Conservation (phyloP, 2,888 invertebrate species). For the Schrankia costaestrigalis region DNA sequence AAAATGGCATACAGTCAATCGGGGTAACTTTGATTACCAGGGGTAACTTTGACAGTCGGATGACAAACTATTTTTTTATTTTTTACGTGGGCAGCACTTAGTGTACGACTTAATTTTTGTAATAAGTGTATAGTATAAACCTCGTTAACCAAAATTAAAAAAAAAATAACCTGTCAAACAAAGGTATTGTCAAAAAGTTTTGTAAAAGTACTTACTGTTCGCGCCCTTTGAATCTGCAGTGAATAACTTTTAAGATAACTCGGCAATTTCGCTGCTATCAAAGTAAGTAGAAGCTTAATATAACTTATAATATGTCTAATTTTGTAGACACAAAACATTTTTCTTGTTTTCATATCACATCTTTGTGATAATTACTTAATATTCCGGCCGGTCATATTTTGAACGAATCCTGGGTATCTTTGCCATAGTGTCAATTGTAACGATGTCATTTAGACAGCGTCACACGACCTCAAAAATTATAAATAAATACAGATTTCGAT, state of each 20-base stretch:
- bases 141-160: neutral
- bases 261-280: constrained; percentile 5
- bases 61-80: neutral
- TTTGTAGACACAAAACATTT: too few relatives aligned
- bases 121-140: neutral
- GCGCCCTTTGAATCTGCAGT: neutral
- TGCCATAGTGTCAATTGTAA: too few relatives aligned
- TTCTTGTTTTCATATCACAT: constrained; percentile 2
- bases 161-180: constrained; percentile 3
- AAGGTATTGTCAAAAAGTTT: constrained; percentile 3
- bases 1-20: neutral
- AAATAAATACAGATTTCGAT: too few relatives aligned
- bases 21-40: constrained; percentile 1
- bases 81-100: neutral
- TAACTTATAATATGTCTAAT: constrained; percentile 1
- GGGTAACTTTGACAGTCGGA: constrained; percentile 2
- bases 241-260: constrained; percentile 5
- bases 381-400: neutral
- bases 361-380: constrained; percentile 1
- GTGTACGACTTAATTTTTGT: neutral
- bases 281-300: constrained; percentile 5
- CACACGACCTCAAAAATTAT: too few relatives aligned
- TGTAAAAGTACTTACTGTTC: constrained; percentile 1
- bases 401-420: too few relatives aligned
- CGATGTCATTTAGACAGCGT: too few relatives aligned